These are phyloP conservation scores for Palaemon carinicauda DNA, from an alignment of 1,140 invertebrate genomes.

Conservation along the genomic window DNA sequence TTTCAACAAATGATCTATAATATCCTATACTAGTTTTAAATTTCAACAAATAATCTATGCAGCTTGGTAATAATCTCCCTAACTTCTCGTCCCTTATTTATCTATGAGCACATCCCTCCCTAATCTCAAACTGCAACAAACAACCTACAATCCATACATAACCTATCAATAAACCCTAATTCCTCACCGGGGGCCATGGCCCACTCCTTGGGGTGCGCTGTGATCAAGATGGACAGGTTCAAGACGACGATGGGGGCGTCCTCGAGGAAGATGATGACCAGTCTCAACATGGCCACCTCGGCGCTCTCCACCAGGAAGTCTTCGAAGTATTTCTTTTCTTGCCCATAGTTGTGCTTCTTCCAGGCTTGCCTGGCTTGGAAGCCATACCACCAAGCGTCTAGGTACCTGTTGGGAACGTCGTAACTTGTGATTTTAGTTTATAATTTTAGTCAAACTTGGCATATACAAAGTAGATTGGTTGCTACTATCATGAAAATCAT, in stretches of 20 bases:
- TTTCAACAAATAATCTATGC: too few species aligned
- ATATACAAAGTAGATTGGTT: too few species aligned
- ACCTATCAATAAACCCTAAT: neutral
- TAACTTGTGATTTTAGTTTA: too few species aligned
- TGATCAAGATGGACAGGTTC: conserved; percentile 22
- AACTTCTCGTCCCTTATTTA: too few species aligned
- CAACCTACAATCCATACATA: too few species aligned
- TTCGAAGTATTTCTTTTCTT: conserved; percentile 31
- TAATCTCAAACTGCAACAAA: too few species aligned
- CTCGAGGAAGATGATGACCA: conserved; percentile 46
- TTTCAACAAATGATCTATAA: too few species aligned
- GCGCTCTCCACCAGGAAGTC: conserved; percentile 46
- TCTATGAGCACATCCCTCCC: too few species aligned
- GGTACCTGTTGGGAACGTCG: conserved; percentile 4
- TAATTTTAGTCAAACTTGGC: too few species aligned
- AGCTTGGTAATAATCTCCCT: too few species aligned
- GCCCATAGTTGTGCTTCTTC: conserved; percentile 9
- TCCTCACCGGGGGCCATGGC: neutral
- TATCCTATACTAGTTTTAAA: too few species aligned
- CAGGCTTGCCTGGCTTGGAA: conserved; percentile 9
- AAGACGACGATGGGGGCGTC: conserved; percentile 45
- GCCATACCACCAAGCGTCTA: conserved; percentile 39
- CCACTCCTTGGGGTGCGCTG: neutral
- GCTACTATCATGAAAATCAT: too few species aligned
- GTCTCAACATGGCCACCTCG: conserved; percentile 35